Base-by-base conservation (phyloP, 1,140 invertebrate genomes). In the Dufourea novaeangliae region DNA sequence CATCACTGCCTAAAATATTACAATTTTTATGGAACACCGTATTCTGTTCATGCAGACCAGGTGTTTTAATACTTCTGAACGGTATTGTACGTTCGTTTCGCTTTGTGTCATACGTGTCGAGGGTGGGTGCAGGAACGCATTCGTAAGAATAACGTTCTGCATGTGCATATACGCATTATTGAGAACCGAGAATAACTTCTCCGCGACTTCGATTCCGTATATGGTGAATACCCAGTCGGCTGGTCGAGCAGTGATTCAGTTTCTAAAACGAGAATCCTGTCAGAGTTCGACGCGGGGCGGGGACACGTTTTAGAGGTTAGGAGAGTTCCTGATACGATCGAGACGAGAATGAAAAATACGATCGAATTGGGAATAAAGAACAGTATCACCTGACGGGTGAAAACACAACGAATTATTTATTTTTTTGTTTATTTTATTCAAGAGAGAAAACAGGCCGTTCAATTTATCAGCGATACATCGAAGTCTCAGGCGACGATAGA, bases 401-500 rank as follows among this genome's bases (percentile, higher is more conserved):
- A n/a, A n/a, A n/a, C n/a, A n/a, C n/a, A n/a, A n/a, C n/a, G n/a
- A n/a, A n/a, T n/a, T n/a, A n/a, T n/a, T n/a, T n/a, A n/a, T n/a
- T n/a, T n/a, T n/a, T n/a, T n/a, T n/a, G n/a, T n/a, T n/a, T n/a
- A n/a, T n/a, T n/a, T n/a, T n/a, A n/a, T n/a, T n/a, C n/a, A n/a
- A n/a, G n/a, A n/a, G n/a, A n/a, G n/a, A n/a, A 2, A 44, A 3
- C 41, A 14, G 27, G 17, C 22, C 17, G 10, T 50, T 39, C 66
- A 34, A 54, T 64, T 73, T 54, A 52, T 22, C 29, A 39, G 22
- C 14, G 29, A 64, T 52, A 32, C 25, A 27, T 50, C 14, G 17
- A 64, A 34, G 37, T 68, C 52, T 57, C 50, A 52, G 57, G 52
- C 52, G 20, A 29, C 79, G 27, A 78, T 50, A 34, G 67, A 72